A percentile compares a stretch with the other conserved stretches of the same genome.
Conservation (phyloP, 2,113 vertebrate species). For the Toxotes jaculatrix region DNA sequence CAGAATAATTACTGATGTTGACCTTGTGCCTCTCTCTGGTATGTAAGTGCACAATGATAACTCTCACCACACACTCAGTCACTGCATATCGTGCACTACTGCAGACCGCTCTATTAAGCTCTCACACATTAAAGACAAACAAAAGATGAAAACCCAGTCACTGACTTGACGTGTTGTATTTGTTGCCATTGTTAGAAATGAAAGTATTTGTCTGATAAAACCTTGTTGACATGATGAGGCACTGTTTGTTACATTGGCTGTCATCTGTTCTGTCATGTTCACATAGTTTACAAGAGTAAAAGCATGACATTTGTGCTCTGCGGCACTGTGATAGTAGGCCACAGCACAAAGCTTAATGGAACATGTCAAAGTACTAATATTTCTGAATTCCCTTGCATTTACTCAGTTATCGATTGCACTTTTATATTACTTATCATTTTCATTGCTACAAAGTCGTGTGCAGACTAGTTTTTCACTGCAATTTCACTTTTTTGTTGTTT, state of each 20-base stretch:
- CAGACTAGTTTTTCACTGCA: not conserved
- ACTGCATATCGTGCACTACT: conserved; percentile 3
- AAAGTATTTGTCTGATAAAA: conserved; percentile 18
- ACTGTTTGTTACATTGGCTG: not conserved
- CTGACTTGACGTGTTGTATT: not conserved
- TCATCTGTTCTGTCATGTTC: conserved; percentile 24
- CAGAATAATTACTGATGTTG: conserved; percentile 76
- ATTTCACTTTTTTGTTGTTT: not conserved
- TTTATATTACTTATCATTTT: conserved; percentile 11
- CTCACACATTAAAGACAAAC: conserved; percentile 33
- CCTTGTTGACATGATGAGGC: not conserved
- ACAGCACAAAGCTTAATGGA: conserved; percentile 36
- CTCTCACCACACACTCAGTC: conserved; percentile 49
- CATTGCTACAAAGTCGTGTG: not conserved
- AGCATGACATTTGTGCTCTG: not conserved
- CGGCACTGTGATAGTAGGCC: not conserved
- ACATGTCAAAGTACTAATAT: conserved; percentile 21
- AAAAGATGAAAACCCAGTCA: not conserved
- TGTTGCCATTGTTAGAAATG: not conserved
- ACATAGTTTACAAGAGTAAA: not conserved
- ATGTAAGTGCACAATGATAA: conserved; percentile 42
- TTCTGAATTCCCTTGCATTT: conserved; percentile 18
- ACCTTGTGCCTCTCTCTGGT: conserved; percentile 71
- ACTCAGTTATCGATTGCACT: conserved; percentile 10
- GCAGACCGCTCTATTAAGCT: conserved; percentile 35